Percentiles rank a stretch among this genome's conserved stretches.
Conservation (phyloP, 2,113 vertebrate species). For the Ancistrus triradiatus region DNA sequence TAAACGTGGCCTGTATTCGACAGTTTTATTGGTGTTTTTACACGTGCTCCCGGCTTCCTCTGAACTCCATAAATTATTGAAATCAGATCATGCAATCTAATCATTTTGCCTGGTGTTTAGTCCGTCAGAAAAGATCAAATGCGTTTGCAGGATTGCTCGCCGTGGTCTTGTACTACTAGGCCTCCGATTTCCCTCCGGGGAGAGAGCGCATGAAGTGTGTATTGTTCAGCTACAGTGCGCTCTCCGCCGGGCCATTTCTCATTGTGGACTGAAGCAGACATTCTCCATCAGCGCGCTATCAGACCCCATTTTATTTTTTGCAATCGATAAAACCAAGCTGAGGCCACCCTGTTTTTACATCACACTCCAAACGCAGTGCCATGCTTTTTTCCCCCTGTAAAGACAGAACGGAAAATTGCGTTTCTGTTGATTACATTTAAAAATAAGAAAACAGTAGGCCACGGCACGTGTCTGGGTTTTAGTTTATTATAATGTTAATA, state of each 20-base stretch:
- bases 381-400: background rate
- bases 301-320: slow-evolving; percentile 6
- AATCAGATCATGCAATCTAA: slow-evolving; percentile 14
- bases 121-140: slow-evolving; percentile 17
- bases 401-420: too few relatives aligned
- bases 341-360: background rate
- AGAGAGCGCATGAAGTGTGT: slow-evolving; percentile 68
- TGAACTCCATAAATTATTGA: background rate
- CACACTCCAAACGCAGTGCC: background rate
- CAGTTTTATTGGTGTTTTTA: slow-evolving; percentile 1
- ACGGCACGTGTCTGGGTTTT: too few relatives aligned
- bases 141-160: slow-evolving; percentile 17
- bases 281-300: background rate
- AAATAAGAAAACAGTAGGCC: too few relatives aligned
- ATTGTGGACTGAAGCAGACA: slow-evolving; percentile 35
- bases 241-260: slow-evolving; percentile 49
- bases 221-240: slow-evolving; percentile 59
- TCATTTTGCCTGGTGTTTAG: slow-evolving; percentile 18
- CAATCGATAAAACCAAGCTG: background rate
- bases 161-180: slow-evolving; percentile 51
- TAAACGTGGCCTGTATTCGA: background rate
- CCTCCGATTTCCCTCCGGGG: slow-evolving; percentile 52
- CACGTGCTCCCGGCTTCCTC: background rate
- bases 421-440: too few relatives aligned
- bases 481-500: too few relatives aligned